Percentiles rank a stretch among this genome's conserved stretches.
phyloP scores from a whole-genome alignment of 1,140 invertebrate genomes.

The Chrysoperla carnea region DNA sequence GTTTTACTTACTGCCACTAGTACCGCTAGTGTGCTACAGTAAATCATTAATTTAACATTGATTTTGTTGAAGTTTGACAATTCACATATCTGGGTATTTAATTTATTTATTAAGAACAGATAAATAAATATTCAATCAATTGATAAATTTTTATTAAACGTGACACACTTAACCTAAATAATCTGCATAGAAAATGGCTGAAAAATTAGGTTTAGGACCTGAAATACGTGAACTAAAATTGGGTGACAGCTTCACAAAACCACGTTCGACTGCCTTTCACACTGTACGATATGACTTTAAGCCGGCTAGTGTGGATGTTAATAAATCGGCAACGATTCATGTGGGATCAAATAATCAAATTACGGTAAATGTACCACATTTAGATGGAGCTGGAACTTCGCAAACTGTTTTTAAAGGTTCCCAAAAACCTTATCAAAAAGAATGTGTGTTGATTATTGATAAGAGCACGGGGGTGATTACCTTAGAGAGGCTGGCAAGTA shows the following conservation, averaged over 20 bases:
- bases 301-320: conserved; percentile 85
- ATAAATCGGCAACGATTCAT: conserved; percentile 75
- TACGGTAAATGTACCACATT: conserved; percentile 84
- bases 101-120: too few species aligned
- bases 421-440: conserved; percentile 75
- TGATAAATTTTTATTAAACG: too few species aligned
- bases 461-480: conserved; percentile 80
- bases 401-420: conserved; percentile 90
- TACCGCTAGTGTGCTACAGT: too few species aligned
- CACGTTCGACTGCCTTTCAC: conserved; percentile 57
- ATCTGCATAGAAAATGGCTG: conserved; percentile 20
- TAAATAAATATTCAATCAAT: too few species aligned
- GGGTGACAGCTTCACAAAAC: conserved; percentile 59
- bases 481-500: conserved; percentile 74
- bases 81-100: too few species aligned
- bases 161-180: too few species aligned
- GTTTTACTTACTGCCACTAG: too few species aligned
- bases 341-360: conserved; percentile 75
- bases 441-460: conserved; percentile 91
- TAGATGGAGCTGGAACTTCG: conserved; percentile 66
- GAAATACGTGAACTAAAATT: conserved; percentile 67
- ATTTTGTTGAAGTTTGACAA: too few species aligned
- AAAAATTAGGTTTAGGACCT: conserved; percentile 54
- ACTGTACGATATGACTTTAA: conserved; percentile 93
- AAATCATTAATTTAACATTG: too few species aligned